phyloP scores from a whole-genome alignment of 2,797 vertebrate species.

The Lagodon rhomboides region DNA sequence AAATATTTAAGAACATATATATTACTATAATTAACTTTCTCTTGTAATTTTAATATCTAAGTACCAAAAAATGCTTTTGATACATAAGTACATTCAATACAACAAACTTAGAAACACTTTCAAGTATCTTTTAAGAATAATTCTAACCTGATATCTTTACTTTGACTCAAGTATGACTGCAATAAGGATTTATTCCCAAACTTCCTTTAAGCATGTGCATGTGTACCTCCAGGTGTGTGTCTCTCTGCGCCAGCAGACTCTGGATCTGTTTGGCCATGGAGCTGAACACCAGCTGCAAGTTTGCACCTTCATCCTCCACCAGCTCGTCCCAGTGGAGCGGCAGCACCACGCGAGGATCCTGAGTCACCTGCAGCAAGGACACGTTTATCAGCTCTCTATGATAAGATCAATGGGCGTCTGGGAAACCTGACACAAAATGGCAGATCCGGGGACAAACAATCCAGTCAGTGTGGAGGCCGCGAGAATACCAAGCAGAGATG shows the following conservation, averaged over 20 bases:
- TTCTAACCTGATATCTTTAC: too few species aligned
- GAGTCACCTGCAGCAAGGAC: conserved; percentile 87
- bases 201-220: conserved; percentile 3
- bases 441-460: conserved; percentile 46
- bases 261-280: conserved; percentile 87
- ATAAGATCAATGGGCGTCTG: conserved; percentile 42
- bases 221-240: conserved; percentile 88
- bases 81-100: too few species aligned
- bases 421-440: conserved; percentile 41
- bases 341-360: conserved; percentile 88
- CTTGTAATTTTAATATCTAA: too few species aligned
- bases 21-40: too few species aligned
- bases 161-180: too few species aligned
- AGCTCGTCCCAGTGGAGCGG: conserved; percentile 88
- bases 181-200: background rate
- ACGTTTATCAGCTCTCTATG: conserved; percentile 32
- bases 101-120: too few species aligned
- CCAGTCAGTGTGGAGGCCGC: conserved; percentile 22
- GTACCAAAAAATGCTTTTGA: too few species aligned
- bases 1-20: too few species aligned
- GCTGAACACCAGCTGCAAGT: conserved; percentile 84
- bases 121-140: too few species aligned
- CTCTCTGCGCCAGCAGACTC: conserved; percentile 87
- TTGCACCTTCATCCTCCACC: conserved; percentile 76
- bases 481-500: conserved; percentile 51